phyloP scores from a whole-genome alignment of 2,888 invertebrate genomes.

The Conops quadrifasciatus region DNA sequence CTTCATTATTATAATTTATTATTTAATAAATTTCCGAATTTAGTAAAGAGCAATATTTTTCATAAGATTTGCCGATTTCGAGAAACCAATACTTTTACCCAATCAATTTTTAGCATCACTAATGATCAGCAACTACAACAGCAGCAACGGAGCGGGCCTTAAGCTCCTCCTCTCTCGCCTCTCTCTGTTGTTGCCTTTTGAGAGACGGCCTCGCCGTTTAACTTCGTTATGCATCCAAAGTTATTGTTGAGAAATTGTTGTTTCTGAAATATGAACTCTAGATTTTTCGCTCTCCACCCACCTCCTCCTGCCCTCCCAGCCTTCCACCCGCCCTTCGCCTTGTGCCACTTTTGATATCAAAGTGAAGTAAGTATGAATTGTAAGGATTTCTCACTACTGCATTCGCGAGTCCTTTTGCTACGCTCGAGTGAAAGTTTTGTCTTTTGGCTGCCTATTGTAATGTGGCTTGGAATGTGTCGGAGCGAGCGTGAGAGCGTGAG shows the following conservation, averaged over 20 bases:
- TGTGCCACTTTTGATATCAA: not conserved
- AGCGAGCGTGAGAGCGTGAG: not conserved
- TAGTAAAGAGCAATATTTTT: too few relatives aligned
- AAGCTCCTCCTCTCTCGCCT: too few relatives aligned
- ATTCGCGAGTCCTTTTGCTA: not conserved
- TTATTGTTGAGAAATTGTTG: slow-evolving; percentile 27
- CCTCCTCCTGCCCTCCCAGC: not conserved
- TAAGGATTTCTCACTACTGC: not conserved
- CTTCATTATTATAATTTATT: too few relatives aligned
- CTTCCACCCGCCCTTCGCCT: not conserved
- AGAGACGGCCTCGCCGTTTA: not conserved
- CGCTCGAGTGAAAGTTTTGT: slow-evolving; percentile 31
- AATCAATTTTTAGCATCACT: too few relatives aligned
- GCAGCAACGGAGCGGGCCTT: too few relatives aligned
- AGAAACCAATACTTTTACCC: too few relatives aligned
- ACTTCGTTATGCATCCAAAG: slow-evolving; percentile 27
- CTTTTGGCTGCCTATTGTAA: slow-evolving; percentile 24
- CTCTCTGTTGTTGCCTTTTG: too few relatives aligned
- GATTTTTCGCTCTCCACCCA: not conserved
- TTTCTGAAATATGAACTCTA: slow-evolving; percentile 29
- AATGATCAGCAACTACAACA: too few relatives aligned
- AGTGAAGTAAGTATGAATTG: slow-evolving; percentile 10
- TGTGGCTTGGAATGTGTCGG: not conserved
- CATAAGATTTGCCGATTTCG: too few relatives aligned
- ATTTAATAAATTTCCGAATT: too few relatives aligned